Base-by-base conservation (phyloP, 2,888 invertebrate species). In the Amphipyra tragopoginis region DNA sequence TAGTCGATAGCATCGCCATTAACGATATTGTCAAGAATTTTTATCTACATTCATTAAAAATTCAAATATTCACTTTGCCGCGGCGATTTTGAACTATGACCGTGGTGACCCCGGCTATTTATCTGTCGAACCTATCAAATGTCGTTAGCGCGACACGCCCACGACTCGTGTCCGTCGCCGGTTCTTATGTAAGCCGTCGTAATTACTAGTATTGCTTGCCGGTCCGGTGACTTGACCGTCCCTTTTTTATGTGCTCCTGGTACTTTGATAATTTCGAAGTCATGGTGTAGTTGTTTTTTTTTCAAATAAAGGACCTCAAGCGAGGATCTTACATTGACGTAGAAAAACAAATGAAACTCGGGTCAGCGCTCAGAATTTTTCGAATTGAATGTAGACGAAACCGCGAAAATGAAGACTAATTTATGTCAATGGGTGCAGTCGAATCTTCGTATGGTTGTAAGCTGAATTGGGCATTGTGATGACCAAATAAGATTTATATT, bases 21-120 rank as follows among this genome's bases (percentile, higher is more conserved):
- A 63, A 44, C 55, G 13, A 44, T 57, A 69, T 40, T 33, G 57
- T 63, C 56, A 74, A 63, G 43, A 51, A 6, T 72, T 56, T 53
- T 63, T 49, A 61, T 60, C 15, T 13, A 36, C 33, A 21, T 58
- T 58, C 40, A 52, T 47, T 15, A 63, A 65, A 65, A 60, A 61
- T 59, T 75, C 47, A 65, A 59, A 72, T 75, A 75, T 71, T 61
- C 65, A 75, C 56, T 75, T 70, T 51, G 26, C 26, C 40, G 50
- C 62, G 63, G 52, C 50, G 58, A 75, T 75, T 72, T 53, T 72
- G 75, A 75, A 63, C 71, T 72, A 29, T 75, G 75, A 70, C 75
- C 75, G 44, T 34, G 53, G 47, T 50, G 65, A 67, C 77, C 75
- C 64, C 58, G 48, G 21, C 40, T 21, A 76, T 66, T 71, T 73